Conservation (phyloP, 2,888 invertebrate species). For the Cataglyphis rosenhaueri region DNA sequence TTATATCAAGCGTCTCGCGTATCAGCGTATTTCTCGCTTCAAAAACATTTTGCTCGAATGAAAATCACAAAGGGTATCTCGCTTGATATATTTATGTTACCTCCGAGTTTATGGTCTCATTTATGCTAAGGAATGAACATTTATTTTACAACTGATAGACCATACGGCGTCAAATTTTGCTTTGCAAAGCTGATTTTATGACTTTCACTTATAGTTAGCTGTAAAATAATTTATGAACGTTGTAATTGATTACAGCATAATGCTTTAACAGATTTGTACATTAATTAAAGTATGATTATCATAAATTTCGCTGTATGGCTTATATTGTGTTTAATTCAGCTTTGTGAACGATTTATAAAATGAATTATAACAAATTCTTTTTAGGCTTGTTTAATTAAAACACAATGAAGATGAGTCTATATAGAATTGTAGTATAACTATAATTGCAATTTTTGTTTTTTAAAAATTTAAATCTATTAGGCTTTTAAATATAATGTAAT, state of each 20-base stretch:
- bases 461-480: conserved; percentile 1
- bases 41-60: conserved; percentile 3
- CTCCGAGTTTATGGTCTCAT: conserved; percentile 27
- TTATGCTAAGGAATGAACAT: conserved; percentile 8
- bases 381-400: background rate
- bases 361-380: background rate
- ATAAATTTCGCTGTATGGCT: conserved; percentile 13
- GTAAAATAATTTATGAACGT: conserved; percentile 21
- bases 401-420: background rate
- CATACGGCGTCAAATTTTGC: conserved; percentile 12
- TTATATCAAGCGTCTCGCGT: background rate
- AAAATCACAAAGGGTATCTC: conserved; percentile 12
- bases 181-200: conserved; percentile 19
- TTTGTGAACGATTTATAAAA: background rate
- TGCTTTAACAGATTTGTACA: conserved; percentile 30
- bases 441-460: background rate
- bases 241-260: conserved; percentile 29
- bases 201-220: conserved; percentile 21
- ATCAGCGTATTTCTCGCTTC: background rate
- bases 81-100: conserved; percentile 15
- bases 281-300: conserved; percentile 29
- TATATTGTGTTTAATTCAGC: conserved; percentile 3
- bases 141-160: conserved; percentile 25
- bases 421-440: background rate
- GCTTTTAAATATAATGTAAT: background rate